Base-by-base conservation (phyloP, 2,888 invertebrate genomes). In the Uropetala carovei region DNA sequence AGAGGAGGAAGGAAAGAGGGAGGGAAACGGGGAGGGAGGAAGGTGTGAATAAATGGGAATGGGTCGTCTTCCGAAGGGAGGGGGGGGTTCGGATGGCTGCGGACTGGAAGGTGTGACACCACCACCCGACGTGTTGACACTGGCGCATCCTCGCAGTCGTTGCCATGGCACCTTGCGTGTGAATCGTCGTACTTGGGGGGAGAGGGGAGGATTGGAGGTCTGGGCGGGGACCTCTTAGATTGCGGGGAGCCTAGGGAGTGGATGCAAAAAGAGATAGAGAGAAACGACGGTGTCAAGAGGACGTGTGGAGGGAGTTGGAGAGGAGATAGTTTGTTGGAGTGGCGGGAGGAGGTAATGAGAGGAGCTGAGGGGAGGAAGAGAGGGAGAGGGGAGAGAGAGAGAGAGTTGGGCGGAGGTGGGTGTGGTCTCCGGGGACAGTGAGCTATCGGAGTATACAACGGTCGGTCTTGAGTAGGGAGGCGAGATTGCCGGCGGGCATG, bases 81-180 rank as follows among this genome's bases (percentile, higher is more conserved):
- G 18, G 64, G 16, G 64, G 75, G 75, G 0, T 68, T 68, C 9
- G 68, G 68, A 68, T 27, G 22, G 10, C 22, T 27, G 75, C 27
- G 75, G 75, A 75, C 75, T 13, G 75, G 75, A 75, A 75, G 75
- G 75, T 22, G 75, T 13, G 75, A 75, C 75, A 75, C 16, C 68
- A 10, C 7, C 64, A n/a, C 14, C 7, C 11, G 75, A 27, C 11
- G 75, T 22, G 75, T 75, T 75, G 75, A 27, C 75, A 75, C 27
- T 13, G 75, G 75, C 75, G 75, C 75, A 75, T 75, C 75, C 27
- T 75, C 75, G 18, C 4, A 27, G 75, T 4, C 75, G 64, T 64
- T 64, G 64, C 64, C 3, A 64, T 16, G 75, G 75, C 75, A 27
- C 75, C 75, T 75, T 27, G 75, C 75, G 75, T 75, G 75, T 75